A percentile compares a stretch with the other conserved stretches of the same genome.
Conservation (phyloP, 1,140 invertebrate genomes). For the Eulimnadia texana region DNA sequence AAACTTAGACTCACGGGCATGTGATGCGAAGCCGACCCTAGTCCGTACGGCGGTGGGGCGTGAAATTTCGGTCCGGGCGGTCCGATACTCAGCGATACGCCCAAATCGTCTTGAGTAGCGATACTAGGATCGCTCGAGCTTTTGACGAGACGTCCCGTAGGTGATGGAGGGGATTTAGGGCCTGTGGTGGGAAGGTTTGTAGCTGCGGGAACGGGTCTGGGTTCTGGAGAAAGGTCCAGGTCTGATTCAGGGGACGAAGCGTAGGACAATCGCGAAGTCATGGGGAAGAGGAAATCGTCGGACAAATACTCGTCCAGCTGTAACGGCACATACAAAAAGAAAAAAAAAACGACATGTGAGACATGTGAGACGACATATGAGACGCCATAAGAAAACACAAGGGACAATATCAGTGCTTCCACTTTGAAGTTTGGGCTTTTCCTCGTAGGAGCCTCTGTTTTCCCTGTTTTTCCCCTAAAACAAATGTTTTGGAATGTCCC, state of each 20-base stretch:
- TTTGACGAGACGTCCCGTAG: conserved; percentile 48
- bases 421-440: no score
- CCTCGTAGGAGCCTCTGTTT: no score
- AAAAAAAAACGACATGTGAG: neutral
- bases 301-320: conserved; percentile 17
- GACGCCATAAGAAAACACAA: neutral
- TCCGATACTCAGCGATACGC: conserved; percentile 3
- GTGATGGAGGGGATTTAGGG: conserved; percentile 29
- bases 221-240: conserved; percentile 58
- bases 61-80: conserved; percentile 58
- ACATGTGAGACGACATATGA: neutral
- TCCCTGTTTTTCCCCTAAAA: no score
- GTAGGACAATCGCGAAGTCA: conserved; percentile 91
- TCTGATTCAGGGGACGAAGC: conserved; percentile 91
- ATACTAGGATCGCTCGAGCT: conserved; percentile 72
- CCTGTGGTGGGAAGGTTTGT: conserved; percentile 25
- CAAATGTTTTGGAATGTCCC: no score
- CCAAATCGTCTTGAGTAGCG: conserved; percentile 46
- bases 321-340: neutral
- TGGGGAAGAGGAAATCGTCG: conserved; percentile 46
- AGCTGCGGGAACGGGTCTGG: conserved; percentile 3
- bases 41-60: conserved; percentile 20
- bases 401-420: no score
- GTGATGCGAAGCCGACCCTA: neutral
- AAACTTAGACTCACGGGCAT: neutral